Evolutionary conservation across 2,797 vertebrate species (phyloP).

Genomic region (Nyctibius grandis): DNA sequence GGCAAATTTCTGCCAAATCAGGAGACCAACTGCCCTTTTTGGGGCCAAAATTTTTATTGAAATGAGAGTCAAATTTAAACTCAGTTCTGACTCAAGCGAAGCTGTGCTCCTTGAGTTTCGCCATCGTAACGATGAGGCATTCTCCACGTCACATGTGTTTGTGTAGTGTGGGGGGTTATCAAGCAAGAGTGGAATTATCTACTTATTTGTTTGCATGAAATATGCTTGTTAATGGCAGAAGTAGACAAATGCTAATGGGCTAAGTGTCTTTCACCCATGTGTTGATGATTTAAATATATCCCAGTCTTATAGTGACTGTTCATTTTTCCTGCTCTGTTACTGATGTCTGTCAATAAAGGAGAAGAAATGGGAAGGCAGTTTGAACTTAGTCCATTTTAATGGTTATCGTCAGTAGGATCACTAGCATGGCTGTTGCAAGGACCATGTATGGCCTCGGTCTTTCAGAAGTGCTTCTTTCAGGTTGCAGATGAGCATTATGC

Average conservation of each 20-base stretch:
- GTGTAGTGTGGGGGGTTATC: too few species aligned
- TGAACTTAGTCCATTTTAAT: neutral
- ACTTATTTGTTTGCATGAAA: neutral
- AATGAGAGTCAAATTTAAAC: neutral
- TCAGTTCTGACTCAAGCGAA: neutral
- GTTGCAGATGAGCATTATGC: neutral
- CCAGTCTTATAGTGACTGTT: neutral
- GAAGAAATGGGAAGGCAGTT: neutral
- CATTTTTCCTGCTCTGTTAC: neutral
- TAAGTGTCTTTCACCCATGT: neutral
- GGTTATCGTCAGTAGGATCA: neutral
- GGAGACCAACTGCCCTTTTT: neutral
- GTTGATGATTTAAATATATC: neutral
- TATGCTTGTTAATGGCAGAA: neutral
- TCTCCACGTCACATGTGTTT: rapidly evolving
- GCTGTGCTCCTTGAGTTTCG: neutral
- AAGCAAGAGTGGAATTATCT: neutral
- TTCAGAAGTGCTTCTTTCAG: neutral
- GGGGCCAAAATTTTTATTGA: neutral
- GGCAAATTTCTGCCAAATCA: neutral
- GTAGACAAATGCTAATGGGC: neutral
- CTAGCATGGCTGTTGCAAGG: neutral
- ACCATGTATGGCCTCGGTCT: rapidly evolving
- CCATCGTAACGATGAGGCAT: rapidly evolving
- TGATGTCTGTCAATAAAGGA: neutral